These are phyloP conservation scores for Vidua chalybeata DNA, from an alignment of 2,113 vertebrate species.

Conservation along the genomic window DNA sequence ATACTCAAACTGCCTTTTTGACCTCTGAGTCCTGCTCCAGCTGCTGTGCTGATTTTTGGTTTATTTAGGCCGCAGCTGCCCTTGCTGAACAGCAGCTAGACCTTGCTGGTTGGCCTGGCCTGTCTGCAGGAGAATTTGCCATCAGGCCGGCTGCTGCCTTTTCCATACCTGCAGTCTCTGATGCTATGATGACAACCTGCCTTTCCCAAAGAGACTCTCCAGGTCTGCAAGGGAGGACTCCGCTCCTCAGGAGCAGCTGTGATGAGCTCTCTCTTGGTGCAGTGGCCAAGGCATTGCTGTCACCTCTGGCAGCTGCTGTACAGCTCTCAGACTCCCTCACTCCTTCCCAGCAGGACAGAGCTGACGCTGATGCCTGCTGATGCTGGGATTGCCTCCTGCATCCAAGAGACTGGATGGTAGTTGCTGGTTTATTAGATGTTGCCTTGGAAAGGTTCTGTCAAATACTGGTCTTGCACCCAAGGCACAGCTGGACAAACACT, in stretches of 20 bases:
- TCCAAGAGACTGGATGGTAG: background rate
- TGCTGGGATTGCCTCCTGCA: background rate
- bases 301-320: background rate
- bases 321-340: background rate
- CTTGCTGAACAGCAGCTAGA: background rate
- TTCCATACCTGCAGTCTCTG: background rate
- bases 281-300: background rate
- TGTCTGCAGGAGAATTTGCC: rapidly evolving
- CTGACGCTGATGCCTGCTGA: background rate
- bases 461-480: background rate
- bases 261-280: background rate
- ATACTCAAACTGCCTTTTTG: background rate
- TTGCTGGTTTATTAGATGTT: background rate
- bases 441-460: background rate
- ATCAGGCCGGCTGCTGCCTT: background rate
- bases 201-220: background rate
- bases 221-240: background rate
- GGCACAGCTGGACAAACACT: background rate
- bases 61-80: background rate
- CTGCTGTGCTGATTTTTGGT: background rate
- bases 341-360: background rate
- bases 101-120: background rate
- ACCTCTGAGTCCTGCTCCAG: background rate
- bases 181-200: background rate
- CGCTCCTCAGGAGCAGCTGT: background rate